Percentiles rank a stretch among this genome's conserved stretches.
These are phyloP conservation scores for Dolichoris vasculosae DNA, from an alignment of 1,140 invertebrate species.

Conservation along the genomic window DNA sequence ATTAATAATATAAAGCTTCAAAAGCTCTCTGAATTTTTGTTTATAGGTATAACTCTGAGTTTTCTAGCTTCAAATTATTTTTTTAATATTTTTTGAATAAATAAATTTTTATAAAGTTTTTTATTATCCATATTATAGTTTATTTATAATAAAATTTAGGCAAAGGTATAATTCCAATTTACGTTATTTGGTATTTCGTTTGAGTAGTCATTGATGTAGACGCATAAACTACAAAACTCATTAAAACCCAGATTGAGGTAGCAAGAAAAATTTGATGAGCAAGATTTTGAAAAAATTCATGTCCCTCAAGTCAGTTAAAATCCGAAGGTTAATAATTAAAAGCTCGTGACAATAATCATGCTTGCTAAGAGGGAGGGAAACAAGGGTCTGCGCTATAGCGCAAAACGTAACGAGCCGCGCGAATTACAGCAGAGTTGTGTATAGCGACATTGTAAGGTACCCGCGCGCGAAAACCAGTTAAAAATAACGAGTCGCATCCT, in stretches of 20 bases:
- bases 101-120: not conserved
- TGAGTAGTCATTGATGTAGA: not conserved
- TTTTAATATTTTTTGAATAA: not conserved
- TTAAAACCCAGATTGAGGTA: not conserved
- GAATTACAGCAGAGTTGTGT: not conserved
- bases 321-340: slow-evolving; percentile 7
- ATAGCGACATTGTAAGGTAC: not conserved
- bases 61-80: not conserved
- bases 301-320: too few species aligned
- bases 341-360: not conserved
- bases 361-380: not conserved
- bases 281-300: not conserved
- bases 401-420: not conserved
- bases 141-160: not conserved
- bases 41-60: not conserved
- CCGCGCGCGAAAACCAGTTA: not conserved
- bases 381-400: not conserved
- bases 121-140: not conserved
- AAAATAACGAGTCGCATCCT: slow-evolving; percentile 30
- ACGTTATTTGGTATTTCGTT: not conserved
- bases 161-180: not conserved
- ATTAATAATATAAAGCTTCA: not conserved
- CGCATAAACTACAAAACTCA: not conserved
- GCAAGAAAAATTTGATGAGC: not conserved
- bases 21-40: not conserved